phyloP scores from a whole-genome alignment of 64 coral and sea anemone genomes.

The Montipora cactus region DNA sequence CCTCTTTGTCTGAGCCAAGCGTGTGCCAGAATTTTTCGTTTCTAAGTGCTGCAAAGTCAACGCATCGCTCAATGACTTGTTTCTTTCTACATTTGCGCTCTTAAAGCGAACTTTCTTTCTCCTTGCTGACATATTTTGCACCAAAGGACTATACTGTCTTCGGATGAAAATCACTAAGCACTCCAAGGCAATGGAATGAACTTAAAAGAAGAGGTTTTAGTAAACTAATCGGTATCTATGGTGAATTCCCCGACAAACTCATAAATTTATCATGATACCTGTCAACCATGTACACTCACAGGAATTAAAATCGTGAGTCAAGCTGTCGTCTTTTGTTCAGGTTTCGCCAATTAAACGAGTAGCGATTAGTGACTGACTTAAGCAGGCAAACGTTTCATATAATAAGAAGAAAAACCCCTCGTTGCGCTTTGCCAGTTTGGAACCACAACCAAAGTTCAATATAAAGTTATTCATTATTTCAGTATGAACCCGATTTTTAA shows the following conservation, averaged over 20 bases:
- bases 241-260: slow-evolving; percentile 2
- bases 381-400: not conserved
- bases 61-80: not conserved
- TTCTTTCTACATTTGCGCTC: not conserved
- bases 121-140: not conserved
- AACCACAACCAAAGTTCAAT: not conserved
- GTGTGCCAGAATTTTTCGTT: not conserved
- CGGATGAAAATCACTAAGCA: not conserved
- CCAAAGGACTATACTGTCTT: not conserved
- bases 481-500: not conserved
- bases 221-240: slow-evolving; percentile 45
- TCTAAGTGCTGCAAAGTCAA: not conserved
- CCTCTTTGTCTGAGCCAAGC: not conserved
- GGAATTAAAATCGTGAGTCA: not conserved
- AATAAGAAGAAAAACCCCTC: not conserved
- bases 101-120: slow-evolving; percentile 38
- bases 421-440: not conserved
- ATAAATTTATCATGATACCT: slow-evolving; percentile 50
- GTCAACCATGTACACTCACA: not conserved
- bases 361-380: not conserved
- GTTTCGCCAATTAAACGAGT: not conserved
- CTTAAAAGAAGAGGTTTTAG: not conserved
- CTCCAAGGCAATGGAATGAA: not conserved
- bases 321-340: not conserved
- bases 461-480: too few relatives aligned